Base-by-base conservation (phyloP, 2,113 vertebrate genomes). In the Melanocharis versteri region DNA sequence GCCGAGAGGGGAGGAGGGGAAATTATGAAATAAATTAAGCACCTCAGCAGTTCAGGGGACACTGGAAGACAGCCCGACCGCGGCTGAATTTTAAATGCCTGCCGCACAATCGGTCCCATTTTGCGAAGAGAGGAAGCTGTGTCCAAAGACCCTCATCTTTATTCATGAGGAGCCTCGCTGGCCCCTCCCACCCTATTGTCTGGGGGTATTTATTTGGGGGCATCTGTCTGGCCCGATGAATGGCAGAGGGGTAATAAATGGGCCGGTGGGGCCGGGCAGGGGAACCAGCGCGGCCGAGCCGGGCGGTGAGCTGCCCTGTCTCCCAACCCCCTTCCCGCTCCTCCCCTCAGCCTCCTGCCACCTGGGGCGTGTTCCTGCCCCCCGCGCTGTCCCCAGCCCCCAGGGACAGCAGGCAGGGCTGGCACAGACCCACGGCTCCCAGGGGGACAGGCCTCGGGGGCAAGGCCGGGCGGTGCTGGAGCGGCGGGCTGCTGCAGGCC, bases 21-120 rank as follows among this genome's bases (percentile, higher is more conserved):
- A 94, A 93, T 93, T 87, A 93, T 95, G 84, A 95, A 96, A 92
- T 97, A 97, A 97, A 97, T 95, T 72, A 95, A 92, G 90, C 95
- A 94, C 90, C 91, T 94, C 76, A 20, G 72, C 39, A 11, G 88
- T 88, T 96, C 35, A n/a, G 53, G 89, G 88, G 94, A 90, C 91
- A 87, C 82, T 94, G 91, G 90, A 91, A 96, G 97, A 79, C 90
- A 81, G 95, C 87, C 85, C 57, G 60, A 94, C 95, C 86, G 10
- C 42, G 19, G 90, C 95, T 95, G 97, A 96, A 97, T 97, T 93
- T 97, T 97, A 97, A 97, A 90, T 12, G 86, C 90, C 75, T 77
- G 90, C 84, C 2, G 15, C 93, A 97, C 97, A 97, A 97, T 97
- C 6, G 56, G 75, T 87, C 90, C 89, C 71, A 91, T 96, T 97